Percentiles rank a stretch among this genome's conserved stretches.
phyloP scores from a whole-genome alignment of 2,888 invertebrate species.

The Cephus runcator region DNA sequence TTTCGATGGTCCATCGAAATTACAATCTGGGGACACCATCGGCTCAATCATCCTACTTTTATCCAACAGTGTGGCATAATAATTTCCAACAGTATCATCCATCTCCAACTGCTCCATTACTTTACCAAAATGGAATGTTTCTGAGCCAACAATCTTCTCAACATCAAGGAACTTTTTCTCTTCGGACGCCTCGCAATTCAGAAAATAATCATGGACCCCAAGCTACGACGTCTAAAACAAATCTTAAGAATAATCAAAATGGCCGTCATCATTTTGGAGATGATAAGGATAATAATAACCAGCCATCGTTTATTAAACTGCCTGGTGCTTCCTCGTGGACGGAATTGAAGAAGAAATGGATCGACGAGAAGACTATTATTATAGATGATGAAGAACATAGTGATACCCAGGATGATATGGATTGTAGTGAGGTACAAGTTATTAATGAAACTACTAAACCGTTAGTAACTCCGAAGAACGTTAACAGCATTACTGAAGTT shows the following conservation, averaged over 20 bases:
- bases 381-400: slow-evolving; percentile 57
- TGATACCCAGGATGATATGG: slow-evolving; percentile 23
- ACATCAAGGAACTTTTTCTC: not conserved
- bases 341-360: slow-evolving; percentile 57
- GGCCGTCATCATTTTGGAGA: not conserved
- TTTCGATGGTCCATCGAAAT: not conserved
- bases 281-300: not conserved
- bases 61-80: not conserved
- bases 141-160: not conserved
- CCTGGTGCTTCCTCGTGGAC: slow-evolving; percentile 51
- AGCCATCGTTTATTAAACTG: slow-evolving; percentile 44
- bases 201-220: not conserved
- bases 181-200: not conserved
- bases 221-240: not conserved
- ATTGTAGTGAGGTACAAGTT: slow-evolving; percentile 49
- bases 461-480: slow-evolving; percentile 43
- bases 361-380: slow-evolving; percentile 58
- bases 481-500: slow-evolving; percentile 45
- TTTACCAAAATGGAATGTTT: not conserved
- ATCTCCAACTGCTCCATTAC: not conserved
- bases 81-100: not conserved
- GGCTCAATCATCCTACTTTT: not conserved
- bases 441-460: slow-evolving; percentile 49
- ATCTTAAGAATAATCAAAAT: not conserved
- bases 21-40: not conserved